phyloP scores from a whole-genome alignment of 2,113 vertebrate species.

The Madoqua kirkii region DNA sequence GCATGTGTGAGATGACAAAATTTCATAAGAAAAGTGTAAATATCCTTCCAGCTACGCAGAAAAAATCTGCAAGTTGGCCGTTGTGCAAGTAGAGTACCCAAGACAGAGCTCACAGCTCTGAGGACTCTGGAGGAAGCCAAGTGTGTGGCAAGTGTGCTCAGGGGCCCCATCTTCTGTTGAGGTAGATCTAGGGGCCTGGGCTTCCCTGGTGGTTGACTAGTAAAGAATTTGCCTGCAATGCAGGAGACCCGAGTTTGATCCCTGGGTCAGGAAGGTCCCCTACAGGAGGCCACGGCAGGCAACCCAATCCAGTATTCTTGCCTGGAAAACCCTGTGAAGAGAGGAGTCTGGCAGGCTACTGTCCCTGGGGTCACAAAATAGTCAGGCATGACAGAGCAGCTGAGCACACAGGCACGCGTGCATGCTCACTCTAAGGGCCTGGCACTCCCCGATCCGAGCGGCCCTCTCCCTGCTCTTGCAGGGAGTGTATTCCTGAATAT shows the following conservation, averaged over 20 bases:
- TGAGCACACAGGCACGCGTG: fast-evolving
- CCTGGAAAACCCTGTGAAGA: background rate
- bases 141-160: background rate
- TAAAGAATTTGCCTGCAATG: background rate
- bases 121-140: background rate
- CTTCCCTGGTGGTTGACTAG: background rate
- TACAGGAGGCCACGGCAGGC: background rate
- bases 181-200: background rate
- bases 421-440: background rate
- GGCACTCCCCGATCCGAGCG: background rate
- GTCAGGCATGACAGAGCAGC: background rate
- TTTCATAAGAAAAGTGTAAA: background rate
- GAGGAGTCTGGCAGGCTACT: background rate
- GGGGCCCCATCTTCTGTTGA: background rate
- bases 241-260: background rate
- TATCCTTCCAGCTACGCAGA: background rate
- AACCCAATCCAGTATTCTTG: background rate
- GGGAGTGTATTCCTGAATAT: too few relatives aligned
- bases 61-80: background rate
- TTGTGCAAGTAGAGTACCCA: background rate
- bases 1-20: background rate
- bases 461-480: background rate
- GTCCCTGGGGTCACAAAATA: background rate
- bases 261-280: background rate
- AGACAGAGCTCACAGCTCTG: background rate